Conservation (phyloP, 1,140 invertebrate species). For the Littorina saxatilis region DNA sequence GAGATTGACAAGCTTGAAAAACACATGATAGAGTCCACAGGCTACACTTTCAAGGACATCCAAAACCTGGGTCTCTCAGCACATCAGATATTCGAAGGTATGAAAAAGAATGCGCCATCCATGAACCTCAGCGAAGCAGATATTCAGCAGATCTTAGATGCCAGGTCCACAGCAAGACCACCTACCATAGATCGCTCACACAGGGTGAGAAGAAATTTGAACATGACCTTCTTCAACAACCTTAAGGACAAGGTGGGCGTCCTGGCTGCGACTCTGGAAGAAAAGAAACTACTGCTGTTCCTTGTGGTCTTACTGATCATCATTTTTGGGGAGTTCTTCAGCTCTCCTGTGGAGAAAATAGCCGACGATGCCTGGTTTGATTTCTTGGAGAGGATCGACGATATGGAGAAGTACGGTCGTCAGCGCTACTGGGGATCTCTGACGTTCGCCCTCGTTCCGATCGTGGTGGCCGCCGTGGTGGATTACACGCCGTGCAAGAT, state of each 20-base stretch:
- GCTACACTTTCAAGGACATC: slow-evolving; percentile 5
- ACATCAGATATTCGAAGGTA: not conserved
- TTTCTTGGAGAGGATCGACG: slow-evolving; percentile 71
- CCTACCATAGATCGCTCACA: not conserved
- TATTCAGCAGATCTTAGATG: not conserved
- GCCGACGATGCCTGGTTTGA: slow-evolving; percentile 74
- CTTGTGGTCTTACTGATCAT: slow-evolving; percentile 62
- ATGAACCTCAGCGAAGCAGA: not conserved
- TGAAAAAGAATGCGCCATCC: not conserved
- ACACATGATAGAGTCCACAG: not conserved
- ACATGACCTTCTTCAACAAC: slow-evolving; percentile 17
- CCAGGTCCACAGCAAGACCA: not conserved
- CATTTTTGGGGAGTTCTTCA: slow-evolving; percentile 67
- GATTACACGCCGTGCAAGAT: slow-evolving; percentile 69
- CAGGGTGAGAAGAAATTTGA: slow-evolving; percentile 22
- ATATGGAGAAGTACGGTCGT: slow-evolving; percentile 72
- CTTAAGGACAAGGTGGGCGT: slow-evolving; percentile 38
- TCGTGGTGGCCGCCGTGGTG: slow-evolving; percentile 61
- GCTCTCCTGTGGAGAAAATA: slow-evolving; percentile 68
- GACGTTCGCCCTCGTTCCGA: slow-evolving; percentile 64
- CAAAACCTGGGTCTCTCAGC: not conserved
- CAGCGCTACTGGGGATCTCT: slow-evolving; percentile 68
- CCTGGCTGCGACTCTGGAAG: slow-evolving; percentile 32
- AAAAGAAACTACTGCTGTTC: slow-evolving; percentile 54
- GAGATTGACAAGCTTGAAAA: no score